Base-by-base conservation (phyloP, 2,888 invertebrate genomes). In the Alentia gelatinosa region DNA sequence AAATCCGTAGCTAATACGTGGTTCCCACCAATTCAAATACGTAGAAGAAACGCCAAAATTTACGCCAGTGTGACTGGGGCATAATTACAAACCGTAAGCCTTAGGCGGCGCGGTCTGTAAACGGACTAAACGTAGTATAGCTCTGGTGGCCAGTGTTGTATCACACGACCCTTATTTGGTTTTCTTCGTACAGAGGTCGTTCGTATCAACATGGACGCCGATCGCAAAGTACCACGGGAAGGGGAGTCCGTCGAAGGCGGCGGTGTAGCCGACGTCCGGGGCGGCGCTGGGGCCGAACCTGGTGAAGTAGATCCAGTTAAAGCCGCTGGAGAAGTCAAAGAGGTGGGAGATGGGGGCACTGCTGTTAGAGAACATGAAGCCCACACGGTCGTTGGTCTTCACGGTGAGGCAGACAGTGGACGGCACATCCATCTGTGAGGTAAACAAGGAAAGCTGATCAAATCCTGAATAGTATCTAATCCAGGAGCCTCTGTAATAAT, bases 141-240 rank as follows among this genome's bases (percentile, higher is more conserved):
- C n/a, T n/a, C n/a, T n/a, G n/a, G n/a, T n/a, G n/a, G n/a, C n/a
- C n/a, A n/a, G n/a, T n/a, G n/a, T n/a, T n/a, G n/a, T n/a, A n/a
- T n/a, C n/a, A n/a, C n/a, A n/a, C n/a, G n/a, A n/a, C n/a, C n/a
- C n/a, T n/a, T n/a, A 56, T 56, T 56, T n/a, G 19, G 56, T 19
- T 68, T 30, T 68, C 39, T 39, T 1, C 37, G 15, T 79, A 19
- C 86, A 86, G 42, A 47, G 12, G 30, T 42, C 86, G 9, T 1
- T 0, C 3, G 5, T 23, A 33, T 86, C 86, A 42, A 86, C 26
- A 19, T 26, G 5, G 19, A 33, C 35, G 4, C 33, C 23, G 23
- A 86, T 86, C 5, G 86, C 86, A 50, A 47, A 86, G 86, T 86
- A 86, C 86, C 86, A 86, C 26, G 86, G 86, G 86, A 86, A 86